A percentile compares a stretch with the other conserved stretches of the same genome.
Conservation (phyloP, 2,888 invertebrate species). For the Leptinotarsa peninsularis region DNA sequence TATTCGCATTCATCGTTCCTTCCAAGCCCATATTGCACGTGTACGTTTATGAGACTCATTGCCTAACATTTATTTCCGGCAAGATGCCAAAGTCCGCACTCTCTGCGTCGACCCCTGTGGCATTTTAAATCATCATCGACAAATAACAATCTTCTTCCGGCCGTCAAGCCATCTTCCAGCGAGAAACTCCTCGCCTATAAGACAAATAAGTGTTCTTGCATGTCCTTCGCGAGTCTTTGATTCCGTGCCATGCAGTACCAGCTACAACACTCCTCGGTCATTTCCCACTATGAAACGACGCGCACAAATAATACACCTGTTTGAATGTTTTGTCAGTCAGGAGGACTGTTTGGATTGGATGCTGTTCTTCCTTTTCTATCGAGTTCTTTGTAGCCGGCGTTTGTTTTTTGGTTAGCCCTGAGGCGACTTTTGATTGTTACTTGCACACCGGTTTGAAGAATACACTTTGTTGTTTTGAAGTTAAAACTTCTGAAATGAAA, state of each 20-base stretch:
- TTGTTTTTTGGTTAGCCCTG: background rate
- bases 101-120: background rate
- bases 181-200: conserved; percentile 5
- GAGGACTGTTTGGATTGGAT: background rate
- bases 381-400: background rate
- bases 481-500: too few relatives aligned
- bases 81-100: background rate
- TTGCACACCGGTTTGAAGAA: background rate
- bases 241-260: conserved; percentile 14
- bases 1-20: too few relatives aligned
- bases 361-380: background rate
- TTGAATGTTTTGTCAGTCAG: conserved; percentile 9
- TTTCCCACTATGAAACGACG: conserved; percentile 7
- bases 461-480: too few relatives aligned
- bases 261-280: conserved; percentile 13
- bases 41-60: too few relatives aligned
- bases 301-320: conserved; percentile 4
- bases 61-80: background rate
- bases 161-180: background rate
- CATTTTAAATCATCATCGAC: background rate
- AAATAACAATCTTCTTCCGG: conserved; percentile 4
- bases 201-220: conserved; percentile 5
- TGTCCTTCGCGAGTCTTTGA: conserved; percentile 17
- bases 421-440: background rate
- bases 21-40: too few relatives aligned